These are phyloP conservation scores for Cremastinae sp. DNA, from an alignment of 2,888 invertebrate species.

Conservation along the genomic window DNA sequence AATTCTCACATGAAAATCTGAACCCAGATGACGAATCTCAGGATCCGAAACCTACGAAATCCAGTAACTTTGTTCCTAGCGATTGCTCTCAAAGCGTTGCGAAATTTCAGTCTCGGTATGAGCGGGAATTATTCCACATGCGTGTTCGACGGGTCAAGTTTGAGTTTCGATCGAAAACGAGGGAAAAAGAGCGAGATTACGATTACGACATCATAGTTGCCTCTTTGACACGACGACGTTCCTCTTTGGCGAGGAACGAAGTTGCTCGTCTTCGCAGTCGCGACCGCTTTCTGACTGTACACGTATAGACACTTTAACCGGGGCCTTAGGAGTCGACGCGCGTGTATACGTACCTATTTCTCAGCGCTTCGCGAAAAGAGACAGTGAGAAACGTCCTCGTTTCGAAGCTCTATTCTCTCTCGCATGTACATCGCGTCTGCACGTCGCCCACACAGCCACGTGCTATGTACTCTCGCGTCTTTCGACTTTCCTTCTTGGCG, in stretches of 20 bases:
- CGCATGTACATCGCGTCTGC: neutral
- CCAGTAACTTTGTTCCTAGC: too few relatives aligned
- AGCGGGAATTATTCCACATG: neutral
- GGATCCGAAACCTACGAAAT: too few relatives aligned
- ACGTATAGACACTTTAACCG: too few relatives aligned
- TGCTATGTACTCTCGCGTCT: constrained; percentile 31
- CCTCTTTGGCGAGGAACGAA: constrained; percentile 28
- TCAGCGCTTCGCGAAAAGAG: constrained; percentile 37
- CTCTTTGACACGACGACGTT: constrained; percentile 41
- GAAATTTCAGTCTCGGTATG: too few relatives aligned
- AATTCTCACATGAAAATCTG: too few relatives aligned
- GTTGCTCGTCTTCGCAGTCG: constrained; percentile 43
- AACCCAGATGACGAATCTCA: too few relatives aligned
- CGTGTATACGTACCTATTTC: constrained; percentile 11
- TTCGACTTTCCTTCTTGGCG: constrained; percentile 43
- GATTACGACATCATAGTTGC: constrained; percentile 42
- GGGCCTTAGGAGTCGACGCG: too few relatives aligned
- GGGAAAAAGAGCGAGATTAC: constrained; percentile 1
- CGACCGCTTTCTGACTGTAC: neutral
- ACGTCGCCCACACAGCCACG: neutral
- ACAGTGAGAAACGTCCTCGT: constrained; percentile 45
- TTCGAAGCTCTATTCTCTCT: constrained; percentile 38
- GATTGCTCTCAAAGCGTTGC: too few relatives aligned
- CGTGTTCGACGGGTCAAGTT: too few relatives aligned
- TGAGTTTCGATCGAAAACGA: too few relatives aligned